Evolutionary conservation across 2,797 vertebrate genomes (phyloP).

Genomic region (Cheirogaleus major): DNA sequence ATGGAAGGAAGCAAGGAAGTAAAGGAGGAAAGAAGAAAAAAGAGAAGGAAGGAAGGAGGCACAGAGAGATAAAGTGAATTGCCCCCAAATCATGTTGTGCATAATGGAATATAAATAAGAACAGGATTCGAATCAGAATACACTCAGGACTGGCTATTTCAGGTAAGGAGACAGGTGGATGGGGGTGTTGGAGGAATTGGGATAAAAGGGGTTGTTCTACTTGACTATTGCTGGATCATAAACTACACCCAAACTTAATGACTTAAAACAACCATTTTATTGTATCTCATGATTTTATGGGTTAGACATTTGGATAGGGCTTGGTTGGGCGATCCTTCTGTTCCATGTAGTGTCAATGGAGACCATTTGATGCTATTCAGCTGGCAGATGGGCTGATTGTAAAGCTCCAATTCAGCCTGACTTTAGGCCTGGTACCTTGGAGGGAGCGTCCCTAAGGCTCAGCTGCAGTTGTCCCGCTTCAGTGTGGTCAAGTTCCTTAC

Average conservation of each 20-base stretch:
- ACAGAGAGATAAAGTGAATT: background rate
- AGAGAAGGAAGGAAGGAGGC: background rate
- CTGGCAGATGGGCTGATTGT: background rate
- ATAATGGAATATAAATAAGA: background rate
- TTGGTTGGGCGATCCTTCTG: background rate
- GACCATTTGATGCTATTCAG: background rate
- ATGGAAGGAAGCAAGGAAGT: background rate
- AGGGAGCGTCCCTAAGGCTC: background rate
- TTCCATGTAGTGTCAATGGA: background rate
- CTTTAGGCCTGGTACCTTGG: background rate
- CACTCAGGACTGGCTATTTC: background rate
- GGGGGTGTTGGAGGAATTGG: background rate
- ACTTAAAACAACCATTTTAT: background rate
- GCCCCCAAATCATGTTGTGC: background rate
- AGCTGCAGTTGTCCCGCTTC: background rate
- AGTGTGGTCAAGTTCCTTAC: background rate
- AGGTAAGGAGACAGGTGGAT: background rate
- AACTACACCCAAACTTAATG: background rate
- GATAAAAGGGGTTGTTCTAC: background rate
- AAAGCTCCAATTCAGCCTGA: background rate
- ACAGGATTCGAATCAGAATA: background rate
- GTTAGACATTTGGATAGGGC: background rate
- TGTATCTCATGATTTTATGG: background rate
- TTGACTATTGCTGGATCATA: background rate
- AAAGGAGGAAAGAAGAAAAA: background rate